Base-by-base conservation (phyloP, 1,140 invertebrate species). In the Neomicropteryx cornuta region DNA sequence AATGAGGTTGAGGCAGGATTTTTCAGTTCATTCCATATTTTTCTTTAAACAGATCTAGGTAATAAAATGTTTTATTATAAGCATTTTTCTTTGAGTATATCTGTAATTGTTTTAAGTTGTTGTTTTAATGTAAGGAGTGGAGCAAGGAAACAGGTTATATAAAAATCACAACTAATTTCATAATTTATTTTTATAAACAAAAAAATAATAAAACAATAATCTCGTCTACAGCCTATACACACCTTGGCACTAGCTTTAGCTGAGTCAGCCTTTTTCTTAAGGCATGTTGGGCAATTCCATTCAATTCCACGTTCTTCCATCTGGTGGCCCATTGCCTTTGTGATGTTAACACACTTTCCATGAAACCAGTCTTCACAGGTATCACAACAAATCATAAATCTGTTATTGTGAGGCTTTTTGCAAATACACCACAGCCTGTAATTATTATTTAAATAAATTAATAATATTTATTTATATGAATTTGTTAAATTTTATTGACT, bases 381-480 rank as follows among this genome's bases (percentile, higher is more conserved):
- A 61, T 97, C 94, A 60, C 94, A 97, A 56, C 89, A 92, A 53
- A 97, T 97, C 94, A 97, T 97, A 58, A 97, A 97, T 20, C 90
- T 75, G 65, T 95, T 93, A 51, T 93, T 91, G 58, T 97, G 90
- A 1, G 92, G 93, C 52, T 91, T 85, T 50, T 84, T 81, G 57
- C 93, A 97, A 51, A 96, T 87, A 60, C 93, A 97, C 90, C 92
- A 97, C 17, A 96, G 66, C 48, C 66, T 68, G 39, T 11, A 44
- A 53, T 14, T 20, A 31, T 8, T 6, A 29, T 13, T 20, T 31
- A 6, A 30, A 20, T 36, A 3, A 22, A 27, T 16, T 13, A 36
- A 3, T 16, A 36, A 36, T 10, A 21, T 36, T 36, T 22, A 20
- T 23, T 36, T 23, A 11, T 22, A 14, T 33, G 21, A 33, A 33